Base-by-base conservation (phyloP, 2,113 vertebrate species). In the Galemys pyrenaicus region DNA sequence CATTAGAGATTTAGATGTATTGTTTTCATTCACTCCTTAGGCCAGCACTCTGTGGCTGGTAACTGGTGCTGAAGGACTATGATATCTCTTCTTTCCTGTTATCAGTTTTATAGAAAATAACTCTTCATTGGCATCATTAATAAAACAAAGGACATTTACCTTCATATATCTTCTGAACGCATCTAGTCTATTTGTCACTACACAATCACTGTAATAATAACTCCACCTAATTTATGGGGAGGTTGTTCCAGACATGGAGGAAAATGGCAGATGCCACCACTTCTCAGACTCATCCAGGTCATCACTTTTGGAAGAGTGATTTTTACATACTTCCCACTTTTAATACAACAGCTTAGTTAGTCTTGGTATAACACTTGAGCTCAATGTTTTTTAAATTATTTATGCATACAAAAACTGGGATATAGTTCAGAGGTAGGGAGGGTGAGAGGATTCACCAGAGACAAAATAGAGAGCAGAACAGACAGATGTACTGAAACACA, bases 1-100 rank as follows among this genome's bases (percentile, higher is more conserved):
- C 12, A 82, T 65, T 28, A 20, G 12, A 17, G 5, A 30, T 94
- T 89, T 73, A 62, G 83, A 80, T 71, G 6, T 12, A 10, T 22
- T 75, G 74, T 91, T 84, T 39, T 44, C 11, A 60, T 84, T 87
- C 41, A 30, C 5, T 32, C 32, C 2, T 96, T 9, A 71, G 37
- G 3, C 30, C 19, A 54, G 7, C 1, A 6, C 9, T 39, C 3
- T 44, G 9, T 41, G 56, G 17, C 11, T 67, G 11, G 35, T 75
- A 37, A 9, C 24, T 82, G 26, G 22, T 58, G 22, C 24, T 37
- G 28, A 6, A 80, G 32, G 28, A 51, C 37, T 82, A 58, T 20
- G 83, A 54, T 24, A 56, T 39, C 2, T 62, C 17, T 70, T 24
- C 49, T 75, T 87, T 81, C 56, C 22, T 88, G 37, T 89, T 56